phyloP scores from a whole-genome alignment of 2,797 vertebrate species.

The Somateria mollissima region DNA sequence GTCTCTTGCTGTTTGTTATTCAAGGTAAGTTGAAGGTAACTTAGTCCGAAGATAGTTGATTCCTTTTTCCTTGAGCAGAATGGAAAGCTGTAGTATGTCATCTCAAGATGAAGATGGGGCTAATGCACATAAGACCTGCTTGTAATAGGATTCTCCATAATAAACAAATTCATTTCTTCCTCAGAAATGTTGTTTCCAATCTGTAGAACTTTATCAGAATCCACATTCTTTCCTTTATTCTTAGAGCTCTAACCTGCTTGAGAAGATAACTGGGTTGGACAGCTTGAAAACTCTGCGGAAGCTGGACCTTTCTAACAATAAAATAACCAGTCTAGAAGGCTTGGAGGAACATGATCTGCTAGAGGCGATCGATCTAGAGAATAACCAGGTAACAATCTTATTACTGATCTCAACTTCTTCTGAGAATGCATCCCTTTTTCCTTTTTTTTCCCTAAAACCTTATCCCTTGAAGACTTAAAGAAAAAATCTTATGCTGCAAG shows the following conservation, averaged over 20 bases:
- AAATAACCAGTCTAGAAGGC: slow-evolving; percentile 85
- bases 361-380: slow-evolving; percentile 84
- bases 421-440: neutral
- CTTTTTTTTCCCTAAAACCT: neutral
- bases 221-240: slow-evolving; percentile 21
- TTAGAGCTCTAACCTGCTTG: slow-evolving; percentile 88
- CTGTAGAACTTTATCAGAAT: neutral
- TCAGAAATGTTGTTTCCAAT: neutral
- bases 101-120: neutral
- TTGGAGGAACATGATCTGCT: slow-evolving; percentile 85
- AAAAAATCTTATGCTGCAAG: neutral
- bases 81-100: neutral
- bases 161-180: neutral
- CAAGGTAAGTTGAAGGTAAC: slow-evolving; percentile 6
- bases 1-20: neutral
- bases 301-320: slow-evolving; percentile 89
- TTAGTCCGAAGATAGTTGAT: neutral
- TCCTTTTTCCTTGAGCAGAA: neutral
- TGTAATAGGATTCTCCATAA: neutral
- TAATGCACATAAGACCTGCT: neutral
- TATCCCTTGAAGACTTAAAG: neutral
- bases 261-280: slow-evolving; percentile 83
- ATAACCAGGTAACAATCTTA: slow-evolving; percentile 84
- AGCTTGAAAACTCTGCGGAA: slow-evolving; percentile 80
- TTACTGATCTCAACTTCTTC: neutral